A percentile compares a stretch with the other conserved stretches of the same genome.
These are phyloP conservation scores for Meghimatium bilineatum DNA, from an alignment of 2,888 invertebrate genomes.

Conservation along the genomic window DNA sequence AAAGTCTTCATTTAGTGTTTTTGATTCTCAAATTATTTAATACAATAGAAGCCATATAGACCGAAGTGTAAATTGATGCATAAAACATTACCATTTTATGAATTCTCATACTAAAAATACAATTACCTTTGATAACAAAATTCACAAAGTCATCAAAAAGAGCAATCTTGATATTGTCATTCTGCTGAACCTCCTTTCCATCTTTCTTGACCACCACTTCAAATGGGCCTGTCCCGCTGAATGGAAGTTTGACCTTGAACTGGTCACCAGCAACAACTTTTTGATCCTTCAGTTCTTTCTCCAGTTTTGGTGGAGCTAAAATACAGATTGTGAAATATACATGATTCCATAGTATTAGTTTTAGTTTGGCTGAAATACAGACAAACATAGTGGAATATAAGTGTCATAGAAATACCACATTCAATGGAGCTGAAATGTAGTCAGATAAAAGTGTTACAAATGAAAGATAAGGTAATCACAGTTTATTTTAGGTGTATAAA, in stretches of 20 bases:
- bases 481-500: too few relatives aligned
- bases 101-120: background rate
- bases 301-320: slow-evolving; percentile 84
- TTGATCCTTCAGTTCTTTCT: slow-evolving; percentile 92
- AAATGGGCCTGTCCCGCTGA: slow-evolving; percentile 96
- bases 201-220: slow-evolving; percentile 90
- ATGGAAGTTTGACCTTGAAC: slow-evolving; percentile 97
- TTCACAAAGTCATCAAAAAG: slow-evolving; percentile 96
- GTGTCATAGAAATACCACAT: too few relatives aligned
- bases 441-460: too few relatives aligned
- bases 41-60: too few relatives aligned
- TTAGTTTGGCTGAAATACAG: background rate
- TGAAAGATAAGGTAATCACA: too few relatives aligned
- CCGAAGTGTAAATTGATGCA: too few relatives aligned
- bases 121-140: slow-evolving; percentile 89
- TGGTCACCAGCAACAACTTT: slow-evolving; percentile 96
- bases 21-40: too few relatives aligned
- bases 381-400: too few relatives aligned
- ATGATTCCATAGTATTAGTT: background rate
- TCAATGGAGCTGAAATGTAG: too few relatives aligned
- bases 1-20: too few relatives aligned
- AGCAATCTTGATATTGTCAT: slow-evolving; percentile 71
- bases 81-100: background rate
- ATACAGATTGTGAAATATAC: background rate
- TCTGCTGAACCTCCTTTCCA: slow-evolving; percentile 83